Percentiles rank a stretch among this genome's conserved stretches.
Conservation (phyloP, 2,113 vertebrate species). For the Bos indicus region DNA sequence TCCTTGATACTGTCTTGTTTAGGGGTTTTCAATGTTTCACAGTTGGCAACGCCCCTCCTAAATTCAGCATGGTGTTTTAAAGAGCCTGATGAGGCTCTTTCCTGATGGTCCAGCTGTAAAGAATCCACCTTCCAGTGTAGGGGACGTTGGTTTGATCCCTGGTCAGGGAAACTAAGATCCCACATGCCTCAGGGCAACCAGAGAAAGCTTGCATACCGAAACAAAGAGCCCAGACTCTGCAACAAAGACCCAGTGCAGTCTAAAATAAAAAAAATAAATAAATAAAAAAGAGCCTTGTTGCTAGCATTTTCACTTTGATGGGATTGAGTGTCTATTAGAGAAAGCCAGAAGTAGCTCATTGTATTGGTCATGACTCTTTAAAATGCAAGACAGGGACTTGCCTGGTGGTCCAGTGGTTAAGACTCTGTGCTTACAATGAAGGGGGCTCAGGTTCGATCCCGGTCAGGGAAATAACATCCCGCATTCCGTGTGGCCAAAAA, state of each 20-base stretch:
- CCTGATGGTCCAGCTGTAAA: not conserved
- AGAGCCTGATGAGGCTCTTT: not conserved
- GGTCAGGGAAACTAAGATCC: not conserved
- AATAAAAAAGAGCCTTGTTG: not conserved
- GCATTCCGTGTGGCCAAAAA: not conserved
- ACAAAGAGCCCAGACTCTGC: not conserved
- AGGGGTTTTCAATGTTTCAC: not conserved
- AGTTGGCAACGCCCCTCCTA: not conserved
- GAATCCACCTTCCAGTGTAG: not conserved
- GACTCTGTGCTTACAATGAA: not conserved
- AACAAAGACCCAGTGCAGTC: not conserved
- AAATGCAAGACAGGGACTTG: not conserved
- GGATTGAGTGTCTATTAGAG: not conserved
- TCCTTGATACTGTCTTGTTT: not conserved
- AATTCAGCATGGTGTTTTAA: not conserved
- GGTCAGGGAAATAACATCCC: not conserved
- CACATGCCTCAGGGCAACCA: not conserved
- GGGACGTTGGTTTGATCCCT: not conserved
- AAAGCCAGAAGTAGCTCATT: not conserved
- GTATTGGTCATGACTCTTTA: not conserved
- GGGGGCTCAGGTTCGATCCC: not conserved
- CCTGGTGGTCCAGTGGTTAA: not conserved
- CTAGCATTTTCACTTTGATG: not conserved
- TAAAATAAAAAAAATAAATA: not conserved
- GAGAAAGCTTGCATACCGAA: not conserved